These are phyloP conservation scores for Phaenicophaeus curvirostris DNA, from an alignment of 2,797 vertebrate genomes.

Conservation along the genomic window DNA sequence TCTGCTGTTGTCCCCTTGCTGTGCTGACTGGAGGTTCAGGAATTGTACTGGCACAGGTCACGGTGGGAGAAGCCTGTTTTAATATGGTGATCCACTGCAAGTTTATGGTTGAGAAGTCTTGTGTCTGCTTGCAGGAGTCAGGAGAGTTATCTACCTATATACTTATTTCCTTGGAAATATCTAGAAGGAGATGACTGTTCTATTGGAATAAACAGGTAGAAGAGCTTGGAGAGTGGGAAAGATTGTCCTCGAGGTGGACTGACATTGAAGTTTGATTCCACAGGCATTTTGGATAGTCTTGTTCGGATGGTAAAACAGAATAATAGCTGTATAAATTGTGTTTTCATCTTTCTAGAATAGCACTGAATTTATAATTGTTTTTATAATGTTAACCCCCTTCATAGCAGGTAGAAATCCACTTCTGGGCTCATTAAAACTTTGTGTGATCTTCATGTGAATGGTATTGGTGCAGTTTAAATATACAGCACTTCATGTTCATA, in stretches of 20 bases:
- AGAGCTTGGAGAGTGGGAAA: background rate
- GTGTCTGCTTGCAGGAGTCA: background rate
- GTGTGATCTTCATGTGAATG: background rate
- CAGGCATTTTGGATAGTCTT: background rate
- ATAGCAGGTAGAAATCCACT: background rate
- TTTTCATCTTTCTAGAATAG: background rate
- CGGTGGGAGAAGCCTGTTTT: background rate
- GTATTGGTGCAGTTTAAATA: background rate
- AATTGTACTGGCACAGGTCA: background rate
- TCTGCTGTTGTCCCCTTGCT: background rate
- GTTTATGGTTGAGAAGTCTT: background rate
- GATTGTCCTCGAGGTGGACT: background rate
- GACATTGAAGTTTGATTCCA: background rate
- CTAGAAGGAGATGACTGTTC: background rate
- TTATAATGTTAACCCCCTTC: background rate
- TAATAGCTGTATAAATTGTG: background rate
- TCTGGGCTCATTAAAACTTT: background rate
- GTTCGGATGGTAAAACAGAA: background rate
- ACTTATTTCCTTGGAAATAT: background rate
- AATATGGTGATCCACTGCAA: background rate
- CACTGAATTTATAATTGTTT: background rate
- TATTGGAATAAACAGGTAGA: background rate
- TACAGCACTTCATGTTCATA: fast-evolving
- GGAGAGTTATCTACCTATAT: background rate
- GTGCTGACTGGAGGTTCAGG: background rate